Evolutionary conservation across 53 echinoderm and acorn worm species (phyloP).

Genomic region (Antedon mediterranea): DNA sequence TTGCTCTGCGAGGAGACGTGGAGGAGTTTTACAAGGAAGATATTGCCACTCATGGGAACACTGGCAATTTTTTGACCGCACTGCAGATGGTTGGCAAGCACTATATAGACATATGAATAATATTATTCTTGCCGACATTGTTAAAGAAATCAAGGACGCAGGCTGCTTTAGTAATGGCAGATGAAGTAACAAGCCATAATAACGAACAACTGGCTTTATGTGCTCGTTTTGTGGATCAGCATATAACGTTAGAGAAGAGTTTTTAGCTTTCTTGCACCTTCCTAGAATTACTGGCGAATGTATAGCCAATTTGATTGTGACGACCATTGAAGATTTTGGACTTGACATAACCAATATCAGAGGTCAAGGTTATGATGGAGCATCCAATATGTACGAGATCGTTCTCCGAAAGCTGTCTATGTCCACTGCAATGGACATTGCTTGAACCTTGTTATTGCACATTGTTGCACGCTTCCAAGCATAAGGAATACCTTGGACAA

Average conservation of each 20-base stretch:
- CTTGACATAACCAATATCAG: constrained; percentile 8
- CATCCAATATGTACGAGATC: constrained; percentile 14
- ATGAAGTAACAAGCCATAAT: not conserved
- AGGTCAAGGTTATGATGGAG: constrained; percentile 3
- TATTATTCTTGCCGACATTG: constrained; percentile 10
- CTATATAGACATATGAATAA: no score
- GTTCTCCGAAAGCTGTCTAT: no score
- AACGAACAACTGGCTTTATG: not conserved
- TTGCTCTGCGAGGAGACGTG: not conserved
- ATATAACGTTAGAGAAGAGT: not conserved
- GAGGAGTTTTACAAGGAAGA: no score
- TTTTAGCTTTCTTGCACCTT: not conserved
- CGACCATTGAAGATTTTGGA: constrained; percentile 3
- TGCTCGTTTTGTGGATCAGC: not conserved
- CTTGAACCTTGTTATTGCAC: no score
- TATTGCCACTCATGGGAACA: not conserved
- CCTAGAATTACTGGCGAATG: no score
- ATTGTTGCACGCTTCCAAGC: no score
- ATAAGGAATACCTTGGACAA: no score
- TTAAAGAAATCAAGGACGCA: constrained; percentile 21
- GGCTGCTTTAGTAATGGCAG: not conserved
- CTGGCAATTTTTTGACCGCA: no score
- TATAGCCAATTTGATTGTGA: constrained; percentile 6
- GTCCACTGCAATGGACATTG: no score
- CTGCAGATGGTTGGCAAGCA: no score